Evolutionary conservation across 2,888 invertebrate species (phyloP).

Genomic region (Drosophila borealis): DNA sequence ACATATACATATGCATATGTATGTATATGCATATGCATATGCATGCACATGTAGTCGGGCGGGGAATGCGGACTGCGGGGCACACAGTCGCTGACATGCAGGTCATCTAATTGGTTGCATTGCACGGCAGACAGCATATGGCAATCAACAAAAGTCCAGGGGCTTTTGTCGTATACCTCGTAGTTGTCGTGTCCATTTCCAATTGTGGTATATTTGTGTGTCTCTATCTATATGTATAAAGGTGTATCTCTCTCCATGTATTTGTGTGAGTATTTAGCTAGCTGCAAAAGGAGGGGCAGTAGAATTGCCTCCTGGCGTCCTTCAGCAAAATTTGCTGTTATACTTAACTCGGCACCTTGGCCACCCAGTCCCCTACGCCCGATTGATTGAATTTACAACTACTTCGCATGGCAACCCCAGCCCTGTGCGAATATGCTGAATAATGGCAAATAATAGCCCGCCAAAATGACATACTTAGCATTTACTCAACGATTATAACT

Average conservation of each 20-base stretch:
- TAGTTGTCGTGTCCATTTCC: conserved; percentile 45
- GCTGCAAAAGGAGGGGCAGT: conserved; percentile 12
- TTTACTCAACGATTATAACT: too few relatives aligned
- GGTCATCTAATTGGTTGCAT: conserved; percentile 77
- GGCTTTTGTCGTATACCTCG: conserved; percentile 60
- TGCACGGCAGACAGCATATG: conserved; percentile 62
- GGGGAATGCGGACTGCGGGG: not conserved
- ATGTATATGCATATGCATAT: not conserved
- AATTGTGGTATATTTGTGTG: conserved; percentile 37
- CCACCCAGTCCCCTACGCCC: not conserved
- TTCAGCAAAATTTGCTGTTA: conserved; percentile 48
- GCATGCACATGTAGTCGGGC: not conserved
- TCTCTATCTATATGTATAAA: not conserved
- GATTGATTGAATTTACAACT: not conserved
- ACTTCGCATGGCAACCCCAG: too few relatives aligned
- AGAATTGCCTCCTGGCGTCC: conserved; percentile 15
- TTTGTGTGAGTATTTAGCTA: conserved; percentile 37
- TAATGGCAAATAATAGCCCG: too few relatives aligned
- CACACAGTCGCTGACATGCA: conserved; percentile 50
- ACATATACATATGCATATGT: not conserved
- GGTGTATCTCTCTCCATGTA: not conserved
- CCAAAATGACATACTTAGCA: too few relatives aligned
- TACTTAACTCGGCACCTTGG: conserved; percentile 44
- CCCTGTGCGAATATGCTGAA: too few relatives aligned
- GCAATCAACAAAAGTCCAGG: conserved; percentile 77